Base-by-base conservation (phyloP, 2,888 invertebrate genomes). In the Dimorphilus gyrociliatus region DNA sequence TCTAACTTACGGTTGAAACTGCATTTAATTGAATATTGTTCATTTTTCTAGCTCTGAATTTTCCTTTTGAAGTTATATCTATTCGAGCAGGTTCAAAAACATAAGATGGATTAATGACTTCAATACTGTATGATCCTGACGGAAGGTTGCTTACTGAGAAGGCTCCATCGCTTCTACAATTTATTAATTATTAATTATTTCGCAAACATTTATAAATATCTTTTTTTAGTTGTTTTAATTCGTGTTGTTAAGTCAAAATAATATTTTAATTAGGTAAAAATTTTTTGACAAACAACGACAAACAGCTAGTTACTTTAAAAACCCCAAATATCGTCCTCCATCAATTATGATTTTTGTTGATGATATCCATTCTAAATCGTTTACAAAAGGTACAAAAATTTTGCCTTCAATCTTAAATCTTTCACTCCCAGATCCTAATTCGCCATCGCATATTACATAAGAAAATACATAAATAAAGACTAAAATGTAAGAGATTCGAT, bases 41-140 rank as follows among this genome's bases (percentile, higher is more conserved):
- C 0, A 97, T 80, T 67, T 81, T 82, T 26, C 97, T 70, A 1
- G 90, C 92, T 44, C 97, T 71, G 51, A 81, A 82, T 64, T 92
- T 97, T 23, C 97, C 97, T 63, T 88, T 92, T 0, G 82, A 79
- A 58, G 85, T 94, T 37, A 97, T 90, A 67, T 97, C 97, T 2
- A 97, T 88, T 38, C 97, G 70, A 4, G 82, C 76, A 14, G 88
- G 81, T 59, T 97, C 94, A 59, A 88, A 97, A 41, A 78, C 72
- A 53, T 76, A 85, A 53, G 86, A 79, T 0, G 90, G 81, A 64
- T 90, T 77, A 23, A 81, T 67, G 6, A 88, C 75, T 67, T 97
- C 94, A 1, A 97, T 71, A 4, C 94, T 74, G 59, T 90, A 92
- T 0, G 92, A 92, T 6, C 60, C 60, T 14, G 55, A 48, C 18